Evolutionary conservation across 1,140 invertebrate genomes (phyloP), one percentile per base, ranked within the genome.

Genomic region (Ylistrum balloti): DNA sequence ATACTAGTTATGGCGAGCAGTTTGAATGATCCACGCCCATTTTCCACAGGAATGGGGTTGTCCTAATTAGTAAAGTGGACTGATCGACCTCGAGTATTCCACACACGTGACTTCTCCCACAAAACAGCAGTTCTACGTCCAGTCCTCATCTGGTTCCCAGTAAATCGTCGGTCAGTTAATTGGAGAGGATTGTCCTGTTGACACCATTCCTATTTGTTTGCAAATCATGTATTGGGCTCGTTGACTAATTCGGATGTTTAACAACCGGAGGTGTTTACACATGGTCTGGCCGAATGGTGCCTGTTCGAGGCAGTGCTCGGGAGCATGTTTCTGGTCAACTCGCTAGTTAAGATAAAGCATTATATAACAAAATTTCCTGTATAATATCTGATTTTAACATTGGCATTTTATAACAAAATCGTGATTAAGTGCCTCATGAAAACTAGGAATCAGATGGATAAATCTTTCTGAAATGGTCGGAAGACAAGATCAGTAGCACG

Each of bases 1-100:
- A 74, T 11, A 28, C 45, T 48, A 20, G 45, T 48, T 48, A 48
- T 48, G 22, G 13, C 45, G 45, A 48, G 45, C 22, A 20, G 15
- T 48, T 20, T 48, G 45, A 17, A 48, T 48, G 3, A 0, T 74
- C n/a, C 56, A 74, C 56, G 56, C 56, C 56, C 56, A 74, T n/a
- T 45, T 74, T 28, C 56, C 56, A 74, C n/a, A n/a, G 56, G n/a
- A 74, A 74, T n/a, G 22, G 28, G n/a, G 11, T 74, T 74, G 56
- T 74, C 56, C 56, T 74, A 74, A 74, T 74, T 74, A 74, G 56
- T 28, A 17, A n/a, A 9, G 56, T 74, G 56, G n/a, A 74, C 56
- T 74, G 56, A 74, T 7, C n/a, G 56, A 74, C 56, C 56, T 74
- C 56, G 9, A 28, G n/a, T 9, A 45, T 17, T 17, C 41, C 17